phyloP scores from a whole-genome alignment of 2,797 vertebrate species.

The Hippocampus kuda region DNA sequence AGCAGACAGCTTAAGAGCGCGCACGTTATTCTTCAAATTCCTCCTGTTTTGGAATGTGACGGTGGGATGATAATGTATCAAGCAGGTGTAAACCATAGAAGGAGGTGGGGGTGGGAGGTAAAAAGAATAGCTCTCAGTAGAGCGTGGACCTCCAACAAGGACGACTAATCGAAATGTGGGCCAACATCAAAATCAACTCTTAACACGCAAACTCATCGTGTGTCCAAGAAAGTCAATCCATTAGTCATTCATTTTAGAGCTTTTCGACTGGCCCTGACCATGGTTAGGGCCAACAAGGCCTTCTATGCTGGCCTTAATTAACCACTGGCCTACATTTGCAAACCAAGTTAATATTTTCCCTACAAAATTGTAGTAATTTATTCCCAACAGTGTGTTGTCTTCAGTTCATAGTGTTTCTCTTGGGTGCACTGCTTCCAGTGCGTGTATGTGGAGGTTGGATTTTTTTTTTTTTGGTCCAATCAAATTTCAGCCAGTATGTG shows the following conservation, averaged over 20 bases:
- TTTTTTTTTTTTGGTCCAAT: not conserved
- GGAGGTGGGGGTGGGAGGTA: not conserved
- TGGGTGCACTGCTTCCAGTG: too few relatives aligned
- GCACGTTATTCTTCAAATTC: constrained; percentile 4
- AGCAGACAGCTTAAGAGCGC: not conserved
- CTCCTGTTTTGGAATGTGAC: not conserved
- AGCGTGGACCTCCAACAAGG: not conserved
- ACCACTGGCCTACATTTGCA: too few relatives aligned
- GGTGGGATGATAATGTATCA: constrained; percentile 1
- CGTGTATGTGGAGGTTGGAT: too few relatives aligned
- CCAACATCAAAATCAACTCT: not conserved
- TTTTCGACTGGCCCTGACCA: too few relatives aligned
- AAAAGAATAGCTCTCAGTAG: not conserved
- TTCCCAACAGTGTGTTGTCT: too few relatives aligned
- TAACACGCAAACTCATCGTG: not conserved
- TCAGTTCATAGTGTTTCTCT: too few relatives aligned
- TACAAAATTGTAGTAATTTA: too few relatives aligned
- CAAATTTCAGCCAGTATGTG: not conserved
- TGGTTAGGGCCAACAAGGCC: too few relatives aligned
- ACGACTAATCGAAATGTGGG: not conserved
- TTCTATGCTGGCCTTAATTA: too few relatives aligned
- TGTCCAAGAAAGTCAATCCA: not conserved
- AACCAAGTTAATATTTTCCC: too few relatives aligned
- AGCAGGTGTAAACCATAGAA: constrained; percentile 3
- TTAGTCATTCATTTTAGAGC: not conserved